phyloP scores from a whole-genome alignment of 2,888 invertebrate genomes.

The Nematopogon swammerdamellus region DNA sequence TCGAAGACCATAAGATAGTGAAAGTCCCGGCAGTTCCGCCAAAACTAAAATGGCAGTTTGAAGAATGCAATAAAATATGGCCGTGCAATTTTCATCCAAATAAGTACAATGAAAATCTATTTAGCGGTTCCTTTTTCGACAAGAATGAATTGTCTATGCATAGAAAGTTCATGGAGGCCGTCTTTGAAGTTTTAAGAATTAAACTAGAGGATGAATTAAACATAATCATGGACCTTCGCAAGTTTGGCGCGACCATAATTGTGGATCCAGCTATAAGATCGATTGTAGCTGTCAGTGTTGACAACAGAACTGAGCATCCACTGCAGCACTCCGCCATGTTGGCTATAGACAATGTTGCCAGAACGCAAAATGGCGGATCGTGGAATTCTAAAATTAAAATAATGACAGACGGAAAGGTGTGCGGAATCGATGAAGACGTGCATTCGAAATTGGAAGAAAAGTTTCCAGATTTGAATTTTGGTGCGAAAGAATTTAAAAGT shows the following conservation, averaged over 20 bases:
- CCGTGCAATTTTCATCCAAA: constrained; percentile 84
- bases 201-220: constrained; percentile 12
- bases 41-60: constrained; percentile 64
- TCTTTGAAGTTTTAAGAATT: constrained; percentile 50
- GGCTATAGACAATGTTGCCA: constrained; percentile 81
- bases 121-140: constrained; percentile 60
- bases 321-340: constrained; percentile 83
- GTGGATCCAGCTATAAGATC: constrained; percentile 68
- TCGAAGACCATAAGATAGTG: constrained; percentile 50
- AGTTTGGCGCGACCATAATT: constrained; percentile 51
- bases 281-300: constrained; percentile 65
- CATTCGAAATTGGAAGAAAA: constrained; percentile 27
- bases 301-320: constrained; percentile 60
- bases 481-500: constrained; percentile 33
- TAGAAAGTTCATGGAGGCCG: constrained; percentile 55
- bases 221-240: no score
- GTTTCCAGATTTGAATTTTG: constrained; percentile 35
- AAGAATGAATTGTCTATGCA: constrained; percentile 50
- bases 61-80: constrained; percentile 63
- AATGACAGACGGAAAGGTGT: constrained; percentile 11
- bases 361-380: constrained; percentile 75
- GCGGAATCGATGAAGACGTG: constrained; percentile 39
- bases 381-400: constrained; percentile 35
- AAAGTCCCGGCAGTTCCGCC: constrained; percentile 62
- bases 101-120: constrained; percentile 65